Conservation (phyloP, 2,797 vertebrate species). For the Cottoperca gobio region DNA sequence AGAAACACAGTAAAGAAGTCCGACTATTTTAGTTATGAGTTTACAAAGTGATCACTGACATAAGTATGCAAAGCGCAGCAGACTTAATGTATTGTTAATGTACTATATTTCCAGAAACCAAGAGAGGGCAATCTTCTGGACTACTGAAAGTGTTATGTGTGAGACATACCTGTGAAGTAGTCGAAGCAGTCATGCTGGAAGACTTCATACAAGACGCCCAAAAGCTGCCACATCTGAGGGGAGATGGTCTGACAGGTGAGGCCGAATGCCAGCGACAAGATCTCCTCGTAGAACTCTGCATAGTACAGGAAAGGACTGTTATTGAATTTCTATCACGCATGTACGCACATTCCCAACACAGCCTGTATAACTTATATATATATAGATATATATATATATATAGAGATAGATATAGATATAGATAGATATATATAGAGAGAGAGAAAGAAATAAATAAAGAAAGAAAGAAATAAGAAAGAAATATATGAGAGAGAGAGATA, state of each 20-base stretch:
- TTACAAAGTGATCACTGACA: too few species aligned
- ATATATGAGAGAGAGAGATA: too few species aligned
- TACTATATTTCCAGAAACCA: background rate
- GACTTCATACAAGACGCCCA: slow-evolving; percentile 92
- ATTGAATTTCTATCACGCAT: background rate
- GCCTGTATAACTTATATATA: background rate
- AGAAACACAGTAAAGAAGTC: too few species aligned
- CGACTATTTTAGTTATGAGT: too few species aligned
- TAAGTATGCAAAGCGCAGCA: background rate
- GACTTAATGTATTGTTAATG: background rate
- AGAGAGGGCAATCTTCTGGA: background rate
- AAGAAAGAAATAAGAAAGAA: too few species aligned
- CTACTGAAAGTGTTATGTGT: background rate
- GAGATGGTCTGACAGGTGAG: slow-evolving; percentile 96
- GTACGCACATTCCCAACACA: background rate
- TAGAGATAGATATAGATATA: too few species aligned
- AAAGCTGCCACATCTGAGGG: slow-evolving; percentile 98
- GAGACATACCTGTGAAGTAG: slow-evolving; percentile 93
- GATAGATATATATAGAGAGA: too few species aligned
- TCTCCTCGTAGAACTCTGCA: slow-evolving; percentile 98
- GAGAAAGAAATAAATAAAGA: too few species aligned
- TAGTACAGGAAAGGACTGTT: background rate
- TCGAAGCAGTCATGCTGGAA: slow-evolving; percentile 97
- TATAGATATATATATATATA: too few species aligned
- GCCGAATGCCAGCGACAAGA: slow-evolving; percentile 94